Base-by-base conservation (phyloP, 1,140 invertebrate species). In the Zaprionus ornatus region DNA sequence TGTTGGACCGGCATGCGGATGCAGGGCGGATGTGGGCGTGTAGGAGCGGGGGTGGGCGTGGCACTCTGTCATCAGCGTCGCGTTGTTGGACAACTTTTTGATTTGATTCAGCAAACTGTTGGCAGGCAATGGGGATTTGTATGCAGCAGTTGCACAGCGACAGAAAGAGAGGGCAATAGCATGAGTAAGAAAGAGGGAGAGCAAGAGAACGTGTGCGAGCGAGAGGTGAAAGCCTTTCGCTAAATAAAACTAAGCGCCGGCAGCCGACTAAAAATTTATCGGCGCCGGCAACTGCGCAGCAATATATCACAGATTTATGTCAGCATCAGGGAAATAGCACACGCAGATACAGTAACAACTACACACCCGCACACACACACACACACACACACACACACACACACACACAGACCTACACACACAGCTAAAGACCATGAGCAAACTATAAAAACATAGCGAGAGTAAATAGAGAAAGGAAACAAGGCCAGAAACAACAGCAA, bases 271-370 rank as follows among this genome's bases (percentile, higher is more conserved):
- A 70, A 75, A 79, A 86, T 82, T 68, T 87, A 87, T 87, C 77
- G 66, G 62, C 35, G 10, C 40, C 66, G 60, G 59, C 75, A 79
- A 61, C 72, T 68, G 82, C 32, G 78, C 37, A 61, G 79, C 77
- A 83, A 87, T 88, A 90, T 85, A 88, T 88, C 84, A 88, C 55
- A 84, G 84, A 81, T 84, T 90, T 88, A 90, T 90, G 84, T 90
- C 85, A 81, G 81, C 85, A 73, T 76, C 85, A 84, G 87, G 66
- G 60, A 63, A 64, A 76, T 71, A 71, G 50, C 67, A 48, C 37
- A 50, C 57, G 23, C 70, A 73, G 29, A 54, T 42, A 60, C 40
- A 71, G 54, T 64, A 19, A 48, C 37, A 57, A 27, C 10, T 19
- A 37, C 55, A 57, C 55, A 45, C 25, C 52, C 42, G 23, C 45